Evolutionary conservation across 2,888 invertebrate species (phyloP).

Genomic region (Idaea aversata): DNA sequence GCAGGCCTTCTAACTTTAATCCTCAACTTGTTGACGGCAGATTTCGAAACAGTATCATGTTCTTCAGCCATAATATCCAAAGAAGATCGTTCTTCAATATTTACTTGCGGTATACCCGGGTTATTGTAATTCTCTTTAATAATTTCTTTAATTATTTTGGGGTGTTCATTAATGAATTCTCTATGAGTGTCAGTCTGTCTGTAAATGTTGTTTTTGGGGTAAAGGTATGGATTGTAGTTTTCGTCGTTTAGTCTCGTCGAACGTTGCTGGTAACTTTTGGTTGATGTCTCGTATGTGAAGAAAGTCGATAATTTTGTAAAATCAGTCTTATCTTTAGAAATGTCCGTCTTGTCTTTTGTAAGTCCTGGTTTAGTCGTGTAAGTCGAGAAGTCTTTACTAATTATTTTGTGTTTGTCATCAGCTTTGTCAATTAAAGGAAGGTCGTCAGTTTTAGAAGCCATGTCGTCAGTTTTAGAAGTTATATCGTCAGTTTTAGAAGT

Average conservation of each 20-base stretch:
- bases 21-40: conserved; percentile 33
- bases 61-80: conserved; percentile 51
- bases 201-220: conserved; percentile 67
- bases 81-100: conserved; percentile 59
- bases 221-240: conserved; percentile 40
- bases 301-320: conserved; percentile 66
- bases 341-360: conserved; percentile 33
- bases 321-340: conserved; percentile 33
- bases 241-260: conserved; percentile 69
- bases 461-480: conserved; percentile 12
- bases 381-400: conserved; percentile 66
- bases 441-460: conserved; percentile 21
- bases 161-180: conserved; percentile 25
- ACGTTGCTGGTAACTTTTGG: conserved; percentile 65
- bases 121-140: conserved; percentile 45
- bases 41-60: conserved; percentile 46
- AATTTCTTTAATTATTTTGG: conserved; percentile 31
- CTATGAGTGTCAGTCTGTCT: conserved; percentile 11
- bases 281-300: conserved; percentile 64
- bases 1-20: conserved; percentile 47
- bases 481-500: conserved; percentile 20
- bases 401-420: conserved; percentile 37
- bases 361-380: conserved; percentile 39
- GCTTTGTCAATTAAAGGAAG: conserved; percentile 26
- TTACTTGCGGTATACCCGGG: conserved; percentile 38